These are phyloP conservation scores for Hylaea fasciaria DNA, from an alignment of 2,888 invertebrate species.

Conservation along the genomic window DNA sequence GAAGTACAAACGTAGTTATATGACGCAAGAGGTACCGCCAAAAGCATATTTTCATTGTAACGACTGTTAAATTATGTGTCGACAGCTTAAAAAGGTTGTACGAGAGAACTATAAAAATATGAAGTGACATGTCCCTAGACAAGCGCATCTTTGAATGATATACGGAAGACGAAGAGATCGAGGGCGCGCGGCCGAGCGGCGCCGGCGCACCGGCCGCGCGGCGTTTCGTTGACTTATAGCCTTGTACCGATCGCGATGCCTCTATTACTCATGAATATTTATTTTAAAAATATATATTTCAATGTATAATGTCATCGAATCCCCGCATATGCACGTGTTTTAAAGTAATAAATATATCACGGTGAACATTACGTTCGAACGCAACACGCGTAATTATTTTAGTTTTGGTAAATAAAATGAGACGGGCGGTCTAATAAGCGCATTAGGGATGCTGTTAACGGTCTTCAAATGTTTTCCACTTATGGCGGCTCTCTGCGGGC, in stretches of 20 bases:
- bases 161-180: conserved; percentile 49
- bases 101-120: conserved; percentile 73
- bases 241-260: conserved; percentile 80
- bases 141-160: conserved; percentile 56
- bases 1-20: conserved; percentile 35
- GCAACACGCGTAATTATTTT: conserved; percentile 72
- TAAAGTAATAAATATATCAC: conserved; percentile 76
- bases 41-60: conserved; percentile 67
- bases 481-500: conserved; percentile 62
- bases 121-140: conserved; percentile 68
- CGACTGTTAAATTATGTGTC: conserved; percentile 72
- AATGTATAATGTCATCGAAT: conserved; percentile 68
- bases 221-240: conserved; percentile 80
- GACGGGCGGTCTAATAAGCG: conserved; percentile 67
- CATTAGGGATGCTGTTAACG: conserved; percentile 69
- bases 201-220: conserved; percentile 58
- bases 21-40: conserved; percentile 35
- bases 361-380: conserved; percentile 64
- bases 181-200: conserved; percentile 48
- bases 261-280: conserved; percentile 84
- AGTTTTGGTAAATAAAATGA: conserved; percentile 68
- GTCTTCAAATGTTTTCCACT: conserved; percentile 53
- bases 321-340: conserved; percentile 61
- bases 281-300: conserved; percentile 75
- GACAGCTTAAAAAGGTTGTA: conserved; percentile 67